These are phyloP conservation scores for Sciurus niger DNA, from an alignment of 2,113 vertebrate species.

Conservation along the genomic window DNA sequence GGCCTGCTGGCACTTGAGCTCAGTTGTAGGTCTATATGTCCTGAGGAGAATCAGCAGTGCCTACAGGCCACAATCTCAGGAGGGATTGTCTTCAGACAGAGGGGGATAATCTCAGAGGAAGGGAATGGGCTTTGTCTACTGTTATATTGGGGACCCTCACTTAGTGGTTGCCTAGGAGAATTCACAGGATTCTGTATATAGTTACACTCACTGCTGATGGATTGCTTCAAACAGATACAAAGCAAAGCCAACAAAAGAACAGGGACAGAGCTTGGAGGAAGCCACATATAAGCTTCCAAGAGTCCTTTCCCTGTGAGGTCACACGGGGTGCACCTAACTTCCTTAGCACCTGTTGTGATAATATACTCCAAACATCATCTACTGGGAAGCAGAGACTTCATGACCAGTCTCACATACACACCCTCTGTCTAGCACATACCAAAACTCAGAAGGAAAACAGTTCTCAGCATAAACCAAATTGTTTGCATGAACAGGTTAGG, in stretches of 20 bases:
- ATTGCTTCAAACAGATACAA: not conserved
- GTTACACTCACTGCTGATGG: too few relatives aligned
- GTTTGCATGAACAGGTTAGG: not conserved
- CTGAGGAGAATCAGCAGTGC: not conserved
- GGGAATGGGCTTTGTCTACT: not conserved
- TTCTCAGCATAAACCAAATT: not conserved
- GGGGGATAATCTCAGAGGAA: not conserved
- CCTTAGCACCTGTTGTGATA: not conserved
- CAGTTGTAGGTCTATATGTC: not conserved
- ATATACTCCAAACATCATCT: not conserved
- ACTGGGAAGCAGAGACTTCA: too few relatives aligned
- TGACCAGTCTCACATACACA: not conserved
- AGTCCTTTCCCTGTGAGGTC: not conserved
- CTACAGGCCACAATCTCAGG: accelerated
- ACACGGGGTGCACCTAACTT: not conserved
- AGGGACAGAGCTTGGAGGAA: not conserved
- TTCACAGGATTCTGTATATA: not conserved
- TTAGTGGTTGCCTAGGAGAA: not conserved
- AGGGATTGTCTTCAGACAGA: not conserved
- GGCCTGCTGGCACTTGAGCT: not conserved
- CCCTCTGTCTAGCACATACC: not conserved
- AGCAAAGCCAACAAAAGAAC: not conserved
- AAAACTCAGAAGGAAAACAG: not conserved
- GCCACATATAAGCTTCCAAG: not conserved
- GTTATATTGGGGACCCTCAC: too few relatives aligned